phyloP scores from a whole-genome alignment of 2,113 vertebrate genomes.

The Spermophilus dauricus region DNA sequence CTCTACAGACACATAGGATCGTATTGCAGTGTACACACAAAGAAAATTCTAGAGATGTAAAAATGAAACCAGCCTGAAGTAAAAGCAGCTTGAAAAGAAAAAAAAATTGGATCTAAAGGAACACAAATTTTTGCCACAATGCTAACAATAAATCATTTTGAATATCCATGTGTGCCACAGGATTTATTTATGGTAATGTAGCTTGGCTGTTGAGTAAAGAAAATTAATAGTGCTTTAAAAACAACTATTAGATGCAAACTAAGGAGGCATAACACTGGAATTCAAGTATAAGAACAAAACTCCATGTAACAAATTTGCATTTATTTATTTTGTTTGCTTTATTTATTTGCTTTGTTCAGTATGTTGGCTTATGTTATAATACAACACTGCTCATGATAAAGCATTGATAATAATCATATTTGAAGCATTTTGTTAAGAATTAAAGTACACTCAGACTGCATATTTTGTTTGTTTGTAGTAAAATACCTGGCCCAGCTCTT shows the following conservation, averaged over 20 bases:
- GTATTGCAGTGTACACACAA: conserved; percentile 24
- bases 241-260: conserved; percentile 19
- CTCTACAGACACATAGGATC: conserved; percentile 77
- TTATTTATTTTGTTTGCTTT: conserved; percentile 43
- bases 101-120: conserved; percentile 77
- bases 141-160: conserved; percentile 60
- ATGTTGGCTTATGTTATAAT: conserved; percentile 46
- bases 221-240: conserved; percentile 67
- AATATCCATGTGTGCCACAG: conserved; percentile 51
- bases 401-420: not conserved
- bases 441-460: not conserved
- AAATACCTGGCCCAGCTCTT: not conserved
- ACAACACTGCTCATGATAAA: not conserved
- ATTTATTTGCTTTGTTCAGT: conserved; percentile 29
- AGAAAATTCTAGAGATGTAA: conserved; percentile 77
- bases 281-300: not conserved
- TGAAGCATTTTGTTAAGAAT: conserved; percentile 25
- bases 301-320: not conserved
- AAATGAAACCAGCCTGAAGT: conserved; percentile 65
- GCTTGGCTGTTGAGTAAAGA: conserved; percentile 63
- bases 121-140: conserved; percentile 65
- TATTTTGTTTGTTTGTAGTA: conserved; percentile 48
- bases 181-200: conserved; percentile 47
- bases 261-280: not conserved
- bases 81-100: conserved; percentile 73